Evolutionary conservation across 2,113 vertebrate genomes (phyloP).

Genomic region (Calyptomena viridis): DNA sequence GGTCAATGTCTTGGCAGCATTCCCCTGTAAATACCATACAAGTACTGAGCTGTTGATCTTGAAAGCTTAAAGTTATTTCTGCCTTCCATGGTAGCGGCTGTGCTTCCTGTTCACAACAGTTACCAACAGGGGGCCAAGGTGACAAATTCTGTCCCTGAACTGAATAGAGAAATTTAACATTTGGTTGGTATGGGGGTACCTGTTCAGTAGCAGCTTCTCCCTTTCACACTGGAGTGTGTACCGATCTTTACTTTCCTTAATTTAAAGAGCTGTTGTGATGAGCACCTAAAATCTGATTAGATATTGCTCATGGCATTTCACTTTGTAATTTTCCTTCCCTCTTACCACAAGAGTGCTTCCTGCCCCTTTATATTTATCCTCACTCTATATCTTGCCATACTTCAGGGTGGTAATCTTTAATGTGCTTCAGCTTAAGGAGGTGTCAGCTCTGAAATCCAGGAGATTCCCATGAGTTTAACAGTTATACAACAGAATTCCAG

Average conservation of each 20-base stretch:
- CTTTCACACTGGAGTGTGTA: neutral
- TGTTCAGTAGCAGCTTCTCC: neutral
- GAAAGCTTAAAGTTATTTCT: neutral
- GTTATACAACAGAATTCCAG: neutral
- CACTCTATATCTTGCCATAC: neutral
- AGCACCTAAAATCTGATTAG: neutral
- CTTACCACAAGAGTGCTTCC: neutral
- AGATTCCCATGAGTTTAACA: neutral
- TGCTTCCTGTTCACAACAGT: neutral
- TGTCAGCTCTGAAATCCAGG: neutral
- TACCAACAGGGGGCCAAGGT: neutral
- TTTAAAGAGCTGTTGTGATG: neutral
- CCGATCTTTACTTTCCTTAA: neutral
- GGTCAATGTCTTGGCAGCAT: slow-evolving; percentile 26
- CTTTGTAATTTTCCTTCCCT: neutral
- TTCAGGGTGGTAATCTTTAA: neutral
- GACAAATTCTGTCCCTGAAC: neutral
- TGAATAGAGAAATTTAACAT: neutral
- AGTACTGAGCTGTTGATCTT: neutral
- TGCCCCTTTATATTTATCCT: neutral
- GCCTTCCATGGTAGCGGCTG: neutral
- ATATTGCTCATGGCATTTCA: neutral
- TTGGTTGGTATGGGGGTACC: fast-evolving
- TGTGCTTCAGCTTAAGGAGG: neutral
- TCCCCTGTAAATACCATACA: neutral